phyloP scores from a whole-genome alignment of 1,140 invertebrate genomes.

The Chrysoperla carnea region DNA sequence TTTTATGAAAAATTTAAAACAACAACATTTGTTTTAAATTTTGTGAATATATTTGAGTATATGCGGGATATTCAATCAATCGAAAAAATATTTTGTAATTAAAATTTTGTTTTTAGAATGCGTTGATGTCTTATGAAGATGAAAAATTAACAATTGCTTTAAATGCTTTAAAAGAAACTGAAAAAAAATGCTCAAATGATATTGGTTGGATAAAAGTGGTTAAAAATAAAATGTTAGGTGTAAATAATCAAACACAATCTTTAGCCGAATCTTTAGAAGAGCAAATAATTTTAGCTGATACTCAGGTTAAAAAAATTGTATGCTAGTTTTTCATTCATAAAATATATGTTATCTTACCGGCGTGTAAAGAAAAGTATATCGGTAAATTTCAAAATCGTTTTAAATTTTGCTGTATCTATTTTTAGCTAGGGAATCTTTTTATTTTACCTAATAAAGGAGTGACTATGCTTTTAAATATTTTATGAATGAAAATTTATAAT shows the following conservation, averaged over 20 bases:
- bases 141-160: constrained; percentile 40
- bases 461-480: no score
- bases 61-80: background rate
- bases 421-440: no score
- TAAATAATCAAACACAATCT: constrained; percentile 11
- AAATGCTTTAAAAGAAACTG: constrained; percentile 38
- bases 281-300: constrained; percentile 50
- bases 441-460: no score
- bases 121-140: constrained; percentile 54
- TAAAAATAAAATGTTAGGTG: constrained; percentile 30
- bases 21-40: no score
- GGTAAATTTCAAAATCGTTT: no score
- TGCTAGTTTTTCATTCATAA: no score
- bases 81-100: background rate
- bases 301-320: constrained; percentile 24
- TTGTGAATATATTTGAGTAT: background rate
- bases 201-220: constrained; percentile 37
- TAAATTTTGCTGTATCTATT: no score
- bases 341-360: no score
- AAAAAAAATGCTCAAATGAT: constrained; percentile 36
- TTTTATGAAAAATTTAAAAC: constrained; percentile 1
- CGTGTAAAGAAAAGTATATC: no score
- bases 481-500: no score
- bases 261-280: constrained; percentile 34
- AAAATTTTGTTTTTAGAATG: constrained; percentile 32